A percentile compares a stretch with the other conserved stretches of the same genome.
Conservation (phyloP, 2,113 vertebrate species). For the Odontophorus gujanensis region DNA sequence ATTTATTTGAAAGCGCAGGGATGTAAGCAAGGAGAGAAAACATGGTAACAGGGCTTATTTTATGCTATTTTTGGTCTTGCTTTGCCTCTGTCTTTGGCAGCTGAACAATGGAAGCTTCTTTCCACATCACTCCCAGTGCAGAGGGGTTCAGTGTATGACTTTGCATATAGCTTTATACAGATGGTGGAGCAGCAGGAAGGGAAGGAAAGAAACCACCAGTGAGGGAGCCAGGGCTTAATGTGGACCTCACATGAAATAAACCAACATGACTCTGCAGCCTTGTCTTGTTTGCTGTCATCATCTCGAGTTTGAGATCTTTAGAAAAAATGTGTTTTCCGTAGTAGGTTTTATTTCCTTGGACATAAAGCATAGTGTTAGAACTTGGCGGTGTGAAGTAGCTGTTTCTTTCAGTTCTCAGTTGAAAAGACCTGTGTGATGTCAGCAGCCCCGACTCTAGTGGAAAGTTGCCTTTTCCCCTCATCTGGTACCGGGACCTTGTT, state of each 20-base stretch:
- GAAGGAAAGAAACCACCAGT: background rate
- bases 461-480: background rate
- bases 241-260: background rate
- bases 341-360: background rate
- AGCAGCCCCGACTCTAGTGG: rapidly evolving
- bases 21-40: background rate
- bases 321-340: background rate
- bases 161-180: background rate
- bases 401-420: background rate
- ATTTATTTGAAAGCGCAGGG: background rate
- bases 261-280: background rate
- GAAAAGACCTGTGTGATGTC: background rate
- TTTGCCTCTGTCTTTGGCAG: background rate
- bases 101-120: background rate
- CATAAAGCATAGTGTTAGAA: rapidly evolving
- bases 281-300: background rate
- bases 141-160: background rate
- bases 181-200: background rate
- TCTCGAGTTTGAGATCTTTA: background rate
- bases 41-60: background rate
- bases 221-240: background rate
- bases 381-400: too few relatives aligned
- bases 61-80: background rate
- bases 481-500: background rate
- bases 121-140: rapidly evolving